phyloP scores from a whole-genome alignment of 2,888 invertebrate genomes.

The Drosophila imparisetae region DNA sequence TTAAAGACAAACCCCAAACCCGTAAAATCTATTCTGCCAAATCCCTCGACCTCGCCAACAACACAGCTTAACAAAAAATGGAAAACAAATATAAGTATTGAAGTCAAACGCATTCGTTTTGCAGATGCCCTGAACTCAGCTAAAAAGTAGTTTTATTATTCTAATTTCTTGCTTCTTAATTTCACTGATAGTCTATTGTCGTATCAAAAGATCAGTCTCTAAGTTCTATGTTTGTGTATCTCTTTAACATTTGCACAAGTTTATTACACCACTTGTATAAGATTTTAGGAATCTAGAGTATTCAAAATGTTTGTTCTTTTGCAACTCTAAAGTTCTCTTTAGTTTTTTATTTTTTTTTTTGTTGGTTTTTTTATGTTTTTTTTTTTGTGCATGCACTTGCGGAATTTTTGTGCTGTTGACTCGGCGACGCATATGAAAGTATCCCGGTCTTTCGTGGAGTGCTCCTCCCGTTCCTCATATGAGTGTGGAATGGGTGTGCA shows the following conservation, averaged over 20 bases:
- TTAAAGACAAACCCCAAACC: conserved; percentile 69
- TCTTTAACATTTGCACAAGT: not conserved
- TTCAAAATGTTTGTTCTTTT: conserved; percentile 31
- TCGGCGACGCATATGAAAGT: conserved; percentile 79
- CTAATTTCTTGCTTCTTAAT: not conserved
- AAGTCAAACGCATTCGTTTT: conserved; percentile 3
- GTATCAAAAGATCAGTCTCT: not conserved
- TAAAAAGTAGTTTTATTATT: not conserved
- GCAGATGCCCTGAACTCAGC: conserved; percentile 11
- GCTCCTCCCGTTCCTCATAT: not conserved
- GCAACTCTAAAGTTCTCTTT: conserved; percentile 36
- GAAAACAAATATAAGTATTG: conserved; percentile 17
- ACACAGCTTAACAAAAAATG: conserved; percentile 35
- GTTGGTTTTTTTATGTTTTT: conserved; percentile 51
- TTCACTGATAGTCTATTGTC: not conserved
- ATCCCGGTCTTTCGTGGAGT: conserved; percentile 50
- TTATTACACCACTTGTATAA: not conserved
- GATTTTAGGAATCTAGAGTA: conserved; percentile 13
- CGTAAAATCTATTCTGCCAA: conserved; percentile 71
- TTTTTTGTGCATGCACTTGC: conserved; percentile 78
- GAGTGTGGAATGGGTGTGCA: conserved; percentile 55
- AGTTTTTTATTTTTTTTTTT: conserved; percentile 15
- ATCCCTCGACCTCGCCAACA: conserved; percentile 66
- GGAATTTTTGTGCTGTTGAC: conserved; percentile 78
- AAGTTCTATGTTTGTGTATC: not conserved